These are phyloP conservation scores for Timema podura DNA, from an alignment of 2,888 invertebrate species.

Conservation along the genomic window DNA sequence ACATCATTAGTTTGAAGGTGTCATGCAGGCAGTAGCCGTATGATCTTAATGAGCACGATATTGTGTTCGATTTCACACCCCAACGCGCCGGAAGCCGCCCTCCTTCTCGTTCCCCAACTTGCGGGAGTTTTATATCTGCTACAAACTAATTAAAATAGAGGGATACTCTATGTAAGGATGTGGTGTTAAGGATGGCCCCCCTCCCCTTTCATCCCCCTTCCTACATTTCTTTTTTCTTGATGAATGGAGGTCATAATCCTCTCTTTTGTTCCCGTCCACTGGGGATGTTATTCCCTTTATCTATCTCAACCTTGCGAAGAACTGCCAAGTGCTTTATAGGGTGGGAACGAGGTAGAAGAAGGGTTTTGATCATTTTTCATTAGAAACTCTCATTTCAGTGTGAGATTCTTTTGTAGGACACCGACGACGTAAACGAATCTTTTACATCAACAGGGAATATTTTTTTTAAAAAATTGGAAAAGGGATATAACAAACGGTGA, in stretches of 20 bases:
- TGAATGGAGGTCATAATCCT: slow-evolving; percentile 16
- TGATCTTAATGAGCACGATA: slow-evolving; percentile 12
- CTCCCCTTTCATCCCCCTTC: too few species aligned
- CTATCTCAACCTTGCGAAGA: not conserved
- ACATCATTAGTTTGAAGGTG: too few species aligned
- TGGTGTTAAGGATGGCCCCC: too few species aligned
- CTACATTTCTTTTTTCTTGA: slow-evolving; percentile 7
- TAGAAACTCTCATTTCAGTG: slow-evolving; percentile 4
- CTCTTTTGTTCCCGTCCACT: slow-evolving; percentile 12
- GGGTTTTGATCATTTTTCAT: slow-evolving; percentile 2
- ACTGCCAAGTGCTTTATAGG: too few species aligned
- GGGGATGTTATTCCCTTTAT: not conserved
- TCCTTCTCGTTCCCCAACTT: not conserved
- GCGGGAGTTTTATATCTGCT: not conserved
- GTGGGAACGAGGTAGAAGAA: not conserved
- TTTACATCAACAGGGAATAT: too few species aligned
- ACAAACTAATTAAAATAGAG: slow-evolving; percentile 12
- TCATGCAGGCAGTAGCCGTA: not conserved
- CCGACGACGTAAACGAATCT: too few species aligned
- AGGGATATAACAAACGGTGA: too few species aligned
- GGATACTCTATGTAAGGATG: too few species aligned
- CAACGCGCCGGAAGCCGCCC: slow-evolving; percentile 6
- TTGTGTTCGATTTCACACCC: slow-evolving; percentile 16
- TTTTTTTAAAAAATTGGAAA: too few species aligned
- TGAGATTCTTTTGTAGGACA: not conserved